These are phyloP conservation scores for Babyrousa celebensis DNA, from an alignment of 2,797 vertebrate genomes.

Conservation along the genomic window DNA sequence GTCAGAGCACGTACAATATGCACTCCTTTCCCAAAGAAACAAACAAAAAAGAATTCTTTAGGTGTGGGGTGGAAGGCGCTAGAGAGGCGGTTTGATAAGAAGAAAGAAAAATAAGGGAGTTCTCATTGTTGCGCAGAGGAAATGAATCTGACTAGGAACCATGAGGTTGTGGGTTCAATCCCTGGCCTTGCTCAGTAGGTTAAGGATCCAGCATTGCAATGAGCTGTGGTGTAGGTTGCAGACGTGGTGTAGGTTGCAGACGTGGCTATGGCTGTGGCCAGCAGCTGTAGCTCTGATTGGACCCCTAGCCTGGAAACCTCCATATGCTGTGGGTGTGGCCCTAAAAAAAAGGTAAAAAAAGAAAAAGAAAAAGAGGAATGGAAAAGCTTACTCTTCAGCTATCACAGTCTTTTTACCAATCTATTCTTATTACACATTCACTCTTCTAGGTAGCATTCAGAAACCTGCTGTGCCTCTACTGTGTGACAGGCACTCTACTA, in stretches of 20 bases:
- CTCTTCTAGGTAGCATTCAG: not conserved
- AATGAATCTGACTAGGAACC: too few relatives aligned
- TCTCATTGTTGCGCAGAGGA: too few relatives aligned
- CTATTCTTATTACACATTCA: not conserved
- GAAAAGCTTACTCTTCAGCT: not conserved
- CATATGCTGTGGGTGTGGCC: too few relatives aligned
- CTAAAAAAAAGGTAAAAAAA: too few relatives aligned
- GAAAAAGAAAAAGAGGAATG: not conserved
- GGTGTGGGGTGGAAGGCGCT: not conserved
- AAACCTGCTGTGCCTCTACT: not conserved
- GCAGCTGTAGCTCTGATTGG: too few relatives aligned
- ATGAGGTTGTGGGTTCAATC: too few relatives aligned
- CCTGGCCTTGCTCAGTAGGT: too few relatives aligned
- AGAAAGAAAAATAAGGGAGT: not conserved
- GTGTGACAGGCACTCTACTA: not conserved
- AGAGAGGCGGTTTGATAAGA: not conserved
- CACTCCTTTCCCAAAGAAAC: not conserved
- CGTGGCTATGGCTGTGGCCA: too few relatives aligned
- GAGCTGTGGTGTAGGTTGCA: too few relatives aligned
- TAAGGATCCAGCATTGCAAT: too few relatives aligned
- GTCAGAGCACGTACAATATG: not conserved
- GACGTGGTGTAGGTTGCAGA: too few relatives aligned
- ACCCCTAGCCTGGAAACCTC: too few relatives aligned
- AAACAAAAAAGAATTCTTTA: constrained; percentile 5
- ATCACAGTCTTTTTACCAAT: not conserved